phyloP scores from a whole-genome alignment of 2,888 invertebrate genomes.

The Nymphalis polychloros region DNA sequence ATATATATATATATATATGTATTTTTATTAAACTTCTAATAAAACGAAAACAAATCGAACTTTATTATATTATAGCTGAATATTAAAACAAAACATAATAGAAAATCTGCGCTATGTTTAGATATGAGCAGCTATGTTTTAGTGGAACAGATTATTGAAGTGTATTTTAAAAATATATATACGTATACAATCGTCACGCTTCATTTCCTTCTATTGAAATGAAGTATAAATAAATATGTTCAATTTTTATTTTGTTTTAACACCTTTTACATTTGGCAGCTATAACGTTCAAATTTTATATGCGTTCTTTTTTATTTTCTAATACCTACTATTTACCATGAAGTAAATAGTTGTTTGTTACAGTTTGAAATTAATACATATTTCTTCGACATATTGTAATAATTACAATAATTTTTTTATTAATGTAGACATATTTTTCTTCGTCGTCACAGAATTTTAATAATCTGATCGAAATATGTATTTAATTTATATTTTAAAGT shows the following conservation, averaged over 20 bases:
- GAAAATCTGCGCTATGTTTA: neutral
- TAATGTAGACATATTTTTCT: too few relatives aligned
- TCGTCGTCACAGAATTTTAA: too few relatives aligned
- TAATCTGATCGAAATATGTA: too few relatives aligned
- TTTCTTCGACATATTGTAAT: neutral
- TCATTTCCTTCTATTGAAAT: neutral
- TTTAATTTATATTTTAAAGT: too few relatives aligned
- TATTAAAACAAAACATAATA: too few relatives aligned
- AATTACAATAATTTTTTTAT: too few relatives aligned
- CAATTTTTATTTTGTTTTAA: neutral
- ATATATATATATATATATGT: too few relatives aligned
- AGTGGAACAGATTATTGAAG: neutral
- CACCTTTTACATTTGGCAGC: neutral
- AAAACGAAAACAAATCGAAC: too few relatives aligned
- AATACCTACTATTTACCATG: neutral
- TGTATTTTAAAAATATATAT: neutral
- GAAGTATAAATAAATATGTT: neutral
- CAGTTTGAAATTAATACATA: neutral
- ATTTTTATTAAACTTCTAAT: too few relatives aligned
- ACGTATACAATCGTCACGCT: neutral
- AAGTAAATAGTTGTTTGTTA: slow-evolving; percentile 1
- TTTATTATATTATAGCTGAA: too few relatives aligned
- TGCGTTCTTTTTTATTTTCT: too few relatives aligned
- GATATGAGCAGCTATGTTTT: neutral
- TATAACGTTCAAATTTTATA: neutral